Evolutionary conservation across 2,888 invertebrate species (phyloP), one percentile per base, ranked within the genome.

Genomic region (Drosophila buzzatii): DNA sequence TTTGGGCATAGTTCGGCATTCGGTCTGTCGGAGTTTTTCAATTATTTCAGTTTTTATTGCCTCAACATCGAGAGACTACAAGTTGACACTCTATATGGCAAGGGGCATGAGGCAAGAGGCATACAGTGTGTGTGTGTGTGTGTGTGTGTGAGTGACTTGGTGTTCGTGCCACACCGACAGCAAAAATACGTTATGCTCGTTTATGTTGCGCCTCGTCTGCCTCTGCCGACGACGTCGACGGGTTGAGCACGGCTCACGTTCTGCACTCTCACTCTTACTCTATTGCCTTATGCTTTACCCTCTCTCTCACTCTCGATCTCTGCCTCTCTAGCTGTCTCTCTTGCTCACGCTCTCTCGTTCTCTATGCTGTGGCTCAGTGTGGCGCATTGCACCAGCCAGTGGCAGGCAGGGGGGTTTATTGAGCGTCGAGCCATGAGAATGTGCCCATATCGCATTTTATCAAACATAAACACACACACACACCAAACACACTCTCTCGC

Each of bases 361-460:
- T 58, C 45, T 58, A 33, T 44, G 64, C 52, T 61, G 37, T 27
- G 18, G 55, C 56, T 41, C 41, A 20, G 42, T 57, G 56, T 57
- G 56, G 56, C 56, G 42, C 73, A 64, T 44, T 73, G 81, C 79
- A 79, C 76, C 73, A 79, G 80, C 76, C 76, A 65, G 44, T n/a
- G 63, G 62, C 55, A 57, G 79, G 70, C 69, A 73, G 73, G 70
- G 78, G 80, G 80, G 76, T 79, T 79, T 79, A 76, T 80, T 79
- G 79, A 79, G 79, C 70, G 76, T 74, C 44, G 61, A 74, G 73
- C 61, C 78, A 66, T 70, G 53, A 82, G 83, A 85, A 88, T 87
- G 89, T 85, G 89, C 85, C 85, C 86, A 87, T 89, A 87, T 87
- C 89, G 89, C 85, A 85, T 87, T 87, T 87, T 89, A 87, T 87